Conservation (phyloP, 2,113 vertebrate species). For the Daphoenositta chrysoptera region DNA sequence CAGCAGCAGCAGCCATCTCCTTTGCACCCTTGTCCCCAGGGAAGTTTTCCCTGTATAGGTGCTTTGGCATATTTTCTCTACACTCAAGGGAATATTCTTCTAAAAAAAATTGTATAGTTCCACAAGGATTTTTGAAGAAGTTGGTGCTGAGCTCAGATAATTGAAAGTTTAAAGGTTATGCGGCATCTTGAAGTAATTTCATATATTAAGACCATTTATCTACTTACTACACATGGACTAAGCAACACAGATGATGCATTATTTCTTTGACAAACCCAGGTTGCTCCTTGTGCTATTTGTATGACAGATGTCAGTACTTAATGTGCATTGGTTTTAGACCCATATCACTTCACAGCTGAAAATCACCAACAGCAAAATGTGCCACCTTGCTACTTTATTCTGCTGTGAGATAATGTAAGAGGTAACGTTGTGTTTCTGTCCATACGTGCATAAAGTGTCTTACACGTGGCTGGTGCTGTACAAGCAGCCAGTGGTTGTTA, state of each 20-base stretch:
- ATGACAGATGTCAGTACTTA: not conserved
- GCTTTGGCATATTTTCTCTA: not conserved
- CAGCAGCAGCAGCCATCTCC: rapidly evolving
- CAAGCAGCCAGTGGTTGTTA: not conserved
- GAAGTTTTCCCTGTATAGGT: not conserved
- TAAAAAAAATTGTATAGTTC: not conserved
- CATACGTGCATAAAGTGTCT: not conserved
- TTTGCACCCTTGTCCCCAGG: not conserved
- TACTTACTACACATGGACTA: not conserved
- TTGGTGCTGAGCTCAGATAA: not conserved
- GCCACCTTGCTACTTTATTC: not conserved
- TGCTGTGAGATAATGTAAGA: not conserved
- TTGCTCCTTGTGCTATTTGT: not conserved
- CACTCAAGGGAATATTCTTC: not conserved
- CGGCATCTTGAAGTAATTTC: not conserved
- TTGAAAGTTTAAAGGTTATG: not conserved
- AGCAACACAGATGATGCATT: rapidly evolving
- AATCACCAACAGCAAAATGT: not conserved
- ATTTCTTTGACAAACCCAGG: not conserved
- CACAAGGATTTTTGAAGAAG: not conserved
- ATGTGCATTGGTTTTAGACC: not conserved
- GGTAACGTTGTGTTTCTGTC: not conserved
- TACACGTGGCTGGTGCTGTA: not conserved
- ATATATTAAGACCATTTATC: not conserved
- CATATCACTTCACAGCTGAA: not conserved